Conservation (phyloP, 1,140 invertebrate species). For the Probaryconus sp. region DNA sequence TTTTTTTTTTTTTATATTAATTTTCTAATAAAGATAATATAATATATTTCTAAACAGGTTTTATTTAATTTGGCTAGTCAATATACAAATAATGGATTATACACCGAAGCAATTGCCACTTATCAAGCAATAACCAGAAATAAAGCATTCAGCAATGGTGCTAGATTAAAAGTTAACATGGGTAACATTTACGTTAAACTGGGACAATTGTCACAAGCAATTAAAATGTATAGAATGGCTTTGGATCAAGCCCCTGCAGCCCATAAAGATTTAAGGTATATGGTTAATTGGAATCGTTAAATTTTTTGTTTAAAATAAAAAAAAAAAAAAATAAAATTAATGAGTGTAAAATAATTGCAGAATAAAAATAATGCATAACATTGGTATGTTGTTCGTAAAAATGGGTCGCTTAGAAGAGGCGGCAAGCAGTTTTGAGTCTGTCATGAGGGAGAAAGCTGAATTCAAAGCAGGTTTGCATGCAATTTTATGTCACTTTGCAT, state of each 20-base stretch:
- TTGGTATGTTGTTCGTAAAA: slow-evolving; percentile 95
- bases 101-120: slow-evolving; percentile 95
- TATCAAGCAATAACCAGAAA: slow-evolving; percentile 94
- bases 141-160: slow-evolving; percentile 90
- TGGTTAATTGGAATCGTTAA: no score
- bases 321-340: slow-evolving; percentile 5
- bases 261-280: slow-evolving; percentile 92
- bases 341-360: slow-evolving; percentile 77
- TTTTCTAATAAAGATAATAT: not conserved
- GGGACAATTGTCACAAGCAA: slow-evolving; percentile 95
- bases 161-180: slow-evolving; percentile 97
- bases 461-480: slow-evolving; percentile 94
- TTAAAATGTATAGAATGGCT: slow-evolving; percentile 99
- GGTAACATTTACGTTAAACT: slow-evolving; percentile 98
- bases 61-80: slow-evolving; percentile 96
- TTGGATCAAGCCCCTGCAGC: slow-evolving; percentile 95
- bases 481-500: slow-evolving; percentile 94
- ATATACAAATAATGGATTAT: slow-evolving; percentile 96
- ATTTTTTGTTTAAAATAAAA: not conserved
- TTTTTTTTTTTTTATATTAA: not conserved
- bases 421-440: slow-evolving; percentile 97
- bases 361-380: slow-evolving; percentile 99
- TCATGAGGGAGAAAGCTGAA: slow-evolving; percentile 96
- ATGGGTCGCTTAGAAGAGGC: slow-evolving; percentile 98
- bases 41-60: slow-evolving; percentile 82